Evolutionary conservation across 2,797 vertebrate genomes (phyloP).

Genomic region (Antennarius maculatus): DNA sequence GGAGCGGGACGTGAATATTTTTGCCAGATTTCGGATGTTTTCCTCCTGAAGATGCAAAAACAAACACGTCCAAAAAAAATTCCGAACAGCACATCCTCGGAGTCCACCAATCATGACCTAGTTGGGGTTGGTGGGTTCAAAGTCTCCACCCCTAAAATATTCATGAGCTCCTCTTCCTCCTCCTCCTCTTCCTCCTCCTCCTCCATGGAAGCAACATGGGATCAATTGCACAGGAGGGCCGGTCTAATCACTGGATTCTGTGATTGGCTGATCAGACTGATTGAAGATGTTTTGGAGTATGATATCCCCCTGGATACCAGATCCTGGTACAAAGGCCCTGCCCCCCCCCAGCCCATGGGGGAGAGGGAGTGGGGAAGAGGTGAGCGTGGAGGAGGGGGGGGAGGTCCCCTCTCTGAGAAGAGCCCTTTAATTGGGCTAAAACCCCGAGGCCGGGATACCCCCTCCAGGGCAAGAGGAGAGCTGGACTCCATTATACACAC

Average conservation of each 20-base stretch:
- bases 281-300: constrained; percentile 73
- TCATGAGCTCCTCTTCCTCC: constrained; percentile 67
- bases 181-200: constrained; percentile 46
- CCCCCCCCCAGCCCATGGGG: constrained; percentile 29
- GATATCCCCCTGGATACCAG: constrained; percentile 56
- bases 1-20: constrained; percentile 48
- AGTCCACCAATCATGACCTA: constrained; percentile 75
- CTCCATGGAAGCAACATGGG: constrained; percentile 50
- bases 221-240: constrained; percentile 66
- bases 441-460: constrained; percentile 50
- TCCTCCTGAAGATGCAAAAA: constrained; percentile 55
- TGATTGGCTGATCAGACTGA: constrained; percentile 66
- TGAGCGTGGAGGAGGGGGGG: constrained; percentile 18
- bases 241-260: constrained; percentile 39
- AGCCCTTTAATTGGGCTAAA: constrained; percentile 59
- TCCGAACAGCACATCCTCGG: constrained; percentile 66
- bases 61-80: constrained; percentile 65
- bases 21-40: constrained; percentile 66
- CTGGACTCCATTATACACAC: constrained; percentile 54
- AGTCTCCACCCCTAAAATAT: constrained; percentile 79
- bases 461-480: constrained; percentile 58
- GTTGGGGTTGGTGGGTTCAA: constrained; percentile 74
- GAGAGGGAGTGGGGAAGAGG: constrained; percentile 23
- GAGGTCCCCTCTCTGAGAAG: constrained; percentile 34
- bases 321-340: constrained; percentile 56